These are phyloP conservation scores for Lepas anatifera DNA, from an alignment of 2,888 invertebrate species.

Conservation along the genomic window DNA sequence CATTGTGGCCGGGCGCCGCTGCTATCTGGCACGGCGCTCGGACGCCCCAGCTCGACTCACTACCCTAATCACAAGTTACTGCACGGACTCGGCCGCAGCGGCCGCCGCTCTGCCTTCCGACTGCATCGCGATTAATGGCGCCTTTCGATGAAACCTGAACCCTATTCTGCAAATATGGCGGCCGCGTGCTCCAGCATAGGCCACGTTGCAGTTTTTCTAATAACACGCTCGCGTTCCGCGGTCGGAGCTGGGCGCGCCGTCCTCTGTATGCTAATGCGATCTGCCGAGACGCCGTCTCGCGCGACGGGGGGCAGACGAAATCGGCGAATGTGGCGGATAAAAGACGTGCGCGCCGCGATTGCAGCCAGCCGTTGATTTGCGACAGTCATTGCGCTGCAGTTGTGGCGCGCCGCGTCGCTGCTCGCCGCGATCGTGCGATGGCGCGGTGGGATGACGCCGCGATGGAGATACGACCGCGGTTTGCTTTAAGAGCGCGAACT, in stretches of 20 bases:
- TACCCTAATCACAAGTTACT: background rate
- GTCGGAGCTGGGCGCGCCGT: background rate
- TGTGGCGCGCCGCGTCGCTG: background rate
- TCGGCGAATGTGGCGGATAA: conserved; percentile 1
- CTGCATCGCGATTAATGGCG: background rate
- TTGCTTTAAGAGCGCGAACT: background rate
- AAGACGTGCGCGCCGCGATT: background rate
- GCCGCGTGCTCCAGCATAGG: background rate
- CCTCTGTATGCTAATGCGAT: background rate
- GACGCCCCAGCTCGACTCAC: too few species aligned
- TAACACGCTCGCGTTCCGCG: background rate
- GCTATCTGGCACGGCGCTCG: too few species aligned
- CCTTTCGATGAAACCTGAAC: background rate
- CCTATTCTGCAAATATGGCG: conserved; percentile 10
- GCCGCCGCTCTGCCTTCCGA: too few species aligned
- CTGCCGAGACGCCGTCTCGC: background rate
- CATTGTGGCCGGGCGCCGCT: too few species aligned
- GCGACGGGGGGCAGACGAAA: background rate
- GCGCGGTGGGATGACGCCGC: background rate
- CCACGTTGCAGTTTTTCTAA: conserved; percentile 7
- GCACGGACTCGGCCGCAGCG: too few species aligned
- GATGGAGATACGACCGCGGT: background rate
- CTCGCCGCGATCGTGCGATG: background rate
- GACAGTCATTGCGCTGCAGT: background rate
- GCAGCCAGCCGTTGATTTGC: background rate